phyloP scores from a whole-genome alignment of 2,113 vertebrate species.

The Apus apus region DNA sequence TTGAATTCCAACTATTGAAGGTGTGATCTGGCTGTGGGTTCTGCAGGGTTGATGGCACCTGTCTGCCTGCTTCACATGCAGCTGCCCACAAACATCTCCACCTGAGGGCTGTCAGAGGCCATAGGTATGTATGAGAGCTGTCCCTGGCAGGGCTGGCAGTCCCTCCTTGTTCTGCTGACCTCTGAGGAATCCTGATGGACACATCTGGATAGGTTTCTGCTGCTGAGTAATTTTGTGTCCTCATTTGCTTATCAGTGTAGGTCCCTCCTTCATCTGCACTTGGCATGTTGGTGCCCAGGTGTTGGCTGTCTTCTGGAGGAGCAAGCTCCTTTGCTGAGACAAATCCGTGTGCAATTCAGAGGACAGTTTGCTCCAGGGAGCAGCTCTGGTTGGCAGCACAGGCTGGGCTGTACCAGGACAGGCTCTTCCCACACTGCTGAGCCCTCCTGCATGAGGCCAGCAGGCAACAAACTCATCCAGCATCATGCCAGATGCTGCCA shows the following conservation, averaged over 20 bases:
- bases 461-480: neutral
- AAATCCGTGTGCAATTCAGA: neutral
- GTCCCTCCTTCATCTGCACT: accelerated
- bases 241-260: accelerated
- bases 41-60: neutral
- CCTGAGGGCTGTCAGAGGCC: neutral
- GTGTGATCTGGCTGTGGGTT: neutral
- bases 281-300: accelerated
- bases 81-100: neutral
- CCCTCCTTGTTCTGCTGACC: neutral
- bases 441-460: neutral
- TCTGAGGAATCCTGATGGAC: neutral
- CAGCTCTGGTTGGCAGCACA: neutral
- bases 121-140: neutral
- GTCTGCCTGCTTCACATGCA: conserved; percentile 14
- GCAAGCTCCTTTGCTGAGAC: neutral
- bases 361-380: neutral
- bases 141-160: neutral
- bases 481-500: neutral
- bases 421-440: accelerated
- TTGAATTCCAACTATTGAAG: accelerated
- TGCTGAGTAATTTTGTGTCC: neutral
- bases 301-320: neutral
- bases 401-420: neutral
- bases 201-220: accelerated